Conservation (phyloP, 2,113 vertebrate species). For the Dipodomys stephensi region DNA sequence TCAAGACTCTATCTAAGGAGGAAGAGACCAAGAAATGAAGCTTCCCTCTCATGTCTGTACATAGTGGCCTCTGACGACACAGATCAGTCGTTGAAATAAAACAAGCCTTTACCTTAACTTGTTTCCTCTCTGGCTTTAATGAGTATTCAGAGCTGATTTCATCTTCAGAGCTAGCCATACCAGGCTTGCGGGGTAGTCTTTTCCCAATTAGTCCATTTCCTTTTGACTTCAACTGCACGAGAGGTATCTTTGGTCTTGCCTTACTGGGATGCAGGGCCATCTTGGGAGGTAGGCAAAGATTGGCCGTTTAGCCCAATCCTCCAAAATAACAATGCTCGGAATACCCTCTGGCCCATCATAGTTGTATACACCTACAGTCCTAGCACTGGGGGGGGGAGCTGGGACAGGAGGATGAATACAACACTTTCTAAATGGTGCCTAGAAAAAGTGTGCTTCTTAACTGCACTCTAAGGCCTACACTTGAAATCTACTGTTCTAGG, state of each 20-base stretch:
- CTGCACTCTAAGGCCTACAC: not conserved
- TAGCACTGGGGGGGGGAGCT: not conserved
- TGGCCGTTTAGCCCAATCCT: not conserved
- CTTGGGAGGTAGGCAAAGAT: not conserved
- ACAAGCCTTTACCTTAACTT: conserved; percentile 40
- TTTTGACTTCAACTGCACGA: not conserved
- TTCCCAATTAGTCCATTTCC: no score
- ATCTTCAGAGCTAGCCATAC: not conserved
- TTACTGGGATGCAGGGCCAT: not conserved
- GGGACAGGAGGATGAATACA: no score
- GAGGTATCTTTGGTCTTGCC: not conserved
- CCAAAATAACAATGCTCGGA: not conserved
- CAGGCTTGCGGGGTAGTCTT: not conserved
- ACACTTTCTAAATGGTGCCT: not conserved
- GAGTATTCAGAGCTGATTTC: not conserved
- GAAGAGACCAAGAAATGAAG: conserved; percentile 96
- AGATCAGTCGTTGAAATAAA: conserved; percentile 65
- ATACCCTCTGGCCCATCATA: not conserved
- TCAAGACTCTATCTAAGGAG: conserved; percentile 97
- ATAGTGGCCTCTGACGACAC: not conserved
- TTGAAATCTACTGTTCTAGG: not conserved
- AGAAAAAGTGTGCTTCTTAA: not conserved
- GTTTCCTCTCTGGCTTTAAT: not conserved
- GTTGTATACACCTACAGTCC: no score
- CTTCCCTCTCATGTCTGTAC: not conserved